phyloP scores from a whole-genome alignment of 2,888 invertebrate genomes.

The Trichacis sp. region DNA sequence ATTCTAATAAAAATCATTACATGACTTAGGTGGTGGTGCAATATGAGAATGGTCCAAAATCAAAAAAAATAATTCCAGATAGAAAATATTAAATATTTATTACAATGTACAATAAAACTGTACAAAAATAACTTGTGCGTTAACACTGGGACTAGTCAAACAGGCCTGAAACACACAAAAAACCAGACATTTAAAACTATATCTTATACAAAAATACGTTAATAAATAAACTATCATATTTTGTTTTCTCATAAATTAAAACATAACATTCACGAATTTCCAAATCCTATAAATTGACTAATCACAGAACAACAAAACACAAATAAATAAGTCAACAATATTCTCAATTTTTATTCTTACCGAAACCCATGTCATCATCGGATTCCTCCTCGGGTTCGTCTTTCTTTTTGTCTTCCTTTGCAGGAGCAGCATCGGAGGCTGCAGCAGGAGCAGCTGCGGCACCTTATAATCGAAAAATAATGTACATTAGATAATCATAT shows the following conservation, averaged over 20 bases:
- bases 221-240: no score
- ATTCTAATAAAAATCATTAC: no score
- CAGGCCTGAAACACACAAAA: conserved; percentile 28
- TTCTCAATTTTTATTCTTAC: conserved; percentile 69
- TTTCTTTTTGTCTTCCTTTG: conserved; percentile 83
- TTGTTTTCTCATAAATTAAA: no score
- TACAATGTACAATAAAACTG: conserved; percentile 38
- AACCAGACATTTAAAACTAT: background rate
- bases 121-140: conserved; percentile 29
- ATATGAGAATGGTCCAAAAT: no score
- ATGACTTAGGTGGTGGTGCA: no score
- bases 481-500: no score
- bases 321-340: background rate
- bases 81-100: no score
- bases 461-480: no score
- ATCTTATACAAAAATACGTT: no score
- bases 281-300: conserved; percentile 29
- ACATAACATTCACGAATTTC: conserved; percentile 7
- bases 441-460: conserved; percentile 73
- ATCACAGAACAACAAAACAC: conserved; percentile 15
- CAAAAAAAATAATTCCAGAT: no score
- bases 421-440: conserved; percentile 73
- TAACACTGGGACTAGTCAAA: conserved; percentile 28
- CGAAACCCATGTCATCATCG: conserved; percentile 95
- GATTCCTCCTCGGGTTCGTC: conserved; percentile 85